These are phyloP conservation scores for Pachliopta kotzebuea DNA, from an alignment of 2,888 invertebrate species.

Conservation along the genomic window DNA sequence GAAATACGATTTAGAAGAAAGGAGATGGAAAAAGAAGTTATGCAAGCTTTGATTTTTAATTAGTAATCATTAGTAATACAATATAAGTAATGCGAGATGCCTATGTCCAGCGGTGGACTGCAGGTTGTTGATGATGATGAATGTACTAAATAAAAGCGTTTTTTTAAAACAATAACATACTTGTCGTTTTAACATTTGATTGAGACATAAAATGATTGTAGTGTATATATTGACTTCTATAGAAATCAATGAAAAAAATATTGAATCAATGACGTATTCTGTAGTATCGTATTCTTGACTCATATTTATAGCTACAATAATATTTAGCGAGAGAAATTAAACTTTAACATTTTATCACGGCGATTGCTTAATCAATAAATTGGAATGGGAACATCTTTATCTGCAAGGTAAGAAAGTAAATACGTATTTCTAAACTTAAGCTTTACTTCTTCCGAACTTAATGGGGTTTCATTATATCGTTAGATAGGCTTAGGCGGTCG, in stretches of 20 bases:
- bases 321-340: conserved; percentile 31
- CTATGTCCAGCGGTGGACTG: too few relatives aligned
- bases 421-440: conserved; percentile 67
- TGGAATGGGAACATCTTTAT: conserved; percentile 72
- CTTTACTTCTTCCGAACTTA: conserved; percentile 66
- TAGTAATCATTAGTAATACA: too few relatives aligned
- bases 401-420: conserved; percentile 63
- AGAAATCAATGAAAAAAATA: background rate
- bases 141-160: too few relatives aligned
- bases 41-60: too few relatives aligned
- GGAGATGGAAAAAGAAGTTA: too few relatives aligned
- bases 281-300: background rate
- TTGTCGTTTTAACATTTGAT: too few relatives aligned
- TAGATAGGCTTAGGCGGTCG: conserved; percentile 73
- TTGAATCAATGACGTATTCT: too few relatives aligned
- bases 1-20: too few relatives aligned
- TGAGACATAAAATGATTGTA: too few relatives aligned
- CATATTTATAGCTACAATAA: background rate
- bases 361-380: conserved; percentile 66
- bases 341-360: conserved; percentile 48
- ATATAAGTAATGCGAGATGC: too few relatives aligned
- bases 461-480: conserved; percentile 79
- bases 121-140: too few relatives aligned
- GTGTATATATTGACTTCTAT: background rate
- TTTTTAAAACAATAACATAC: too few relatives aligned